phyloP scores from a whole-genome alignment of 2,888 invertebrate species.

The Sinohyriopsis cumingii region DNA sequence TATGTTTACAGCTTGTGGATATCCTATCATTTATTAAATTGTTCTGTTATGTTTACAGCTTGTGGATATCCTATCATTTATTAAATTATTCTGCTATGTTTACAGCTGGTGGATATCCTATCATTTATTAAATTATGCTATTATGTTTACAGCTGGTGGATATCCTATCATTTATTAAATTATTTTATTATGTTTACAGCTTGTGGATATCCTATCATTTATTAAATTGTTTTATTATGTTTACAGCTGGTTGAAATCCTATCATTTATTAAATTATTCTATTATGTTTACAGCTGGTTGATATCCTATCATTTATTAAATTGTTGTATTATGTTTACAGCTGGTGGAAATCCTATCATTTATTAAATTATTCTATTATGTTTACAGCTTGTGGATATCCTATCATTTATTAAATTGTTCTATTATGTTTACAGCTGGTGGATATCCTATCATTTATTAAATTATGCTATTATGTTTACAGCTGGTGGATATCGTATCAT shows the following conservation, averaged over 20 bases:
- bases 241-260: slow-evolving; percentile 79
- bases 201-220: slow-evolving; percentile 80
- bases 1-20: slow-evolving; percentile 78
- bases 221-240: slow-evolving; percentile 12
- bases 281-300: slow-evolving; percentile 77
- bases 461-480: slow-evolving; percentile 61
- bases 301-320: slow-evolving; percentile 73
- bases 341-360: slow-evolving; percentile 80
- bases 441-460: slow-evolving; percentile 75
- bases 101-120: slow-evolving; percentile 81
- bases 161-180: slow-evolving; percentile 60
- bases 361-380: slow-evolving; percentile 4
- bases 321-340: slow-evolving; percentile 62
- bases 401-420: not conserved
- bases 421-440: slow-evolving; percentile 75
- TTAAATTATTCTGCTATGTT: slow-evolving; percentile 20
- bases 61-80: slow-evolving; percentile 78
- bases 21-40: slow-evolving; percentile 59
- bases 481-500: slow-evolving; percentile 80
- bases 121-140: slow-evolving; percentile 1
- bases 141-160: slow-evolving; percentile 78
- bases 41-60: slow-evolving; percentile 72
- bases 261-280: not conserved
- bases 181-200: slow-evolving; percentile 68
- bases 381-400: slow-evolving; percentile 81